Evolutionary conservation across 2,113 vertebrate species (phyloP).

Genomic region (Aptenodytes patagonicus): DNA sequence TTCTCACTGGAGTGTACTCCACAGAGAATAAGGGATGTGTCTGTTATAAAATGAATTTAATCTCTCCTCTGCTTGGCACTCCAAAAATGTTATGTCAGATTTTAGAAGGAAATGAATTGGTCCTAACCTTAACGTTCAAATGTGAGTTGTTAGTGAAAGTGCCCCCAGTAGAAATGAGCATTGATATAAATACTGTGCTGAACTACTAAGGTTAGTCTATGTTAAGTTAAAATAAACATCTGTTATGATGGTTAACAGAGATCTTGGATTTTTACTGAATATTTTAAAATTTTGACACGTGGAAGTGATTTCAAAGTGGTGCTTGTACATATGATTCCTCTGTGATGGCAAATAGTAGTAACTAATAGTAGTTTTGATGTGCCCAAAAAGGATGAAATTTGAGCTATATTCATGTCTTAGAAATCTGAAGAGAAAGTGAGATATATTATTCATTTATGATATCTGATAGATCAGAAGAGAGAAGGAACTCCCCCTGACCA

Average conservation of each 20-base stretch:
- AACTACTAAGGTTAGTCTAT: not conserved
- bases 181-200: not conserved
- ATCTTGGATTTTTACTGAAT: not conserved
- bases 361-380: not conserved
- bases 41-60: not conserved
- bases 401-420: not conserved
- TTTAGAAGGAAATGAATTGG: not conserved
- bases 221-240: not conserved
- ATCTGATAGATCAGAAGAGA: not conserved
- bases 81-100: not conserved
- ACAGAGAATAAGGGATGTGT: not conserved
- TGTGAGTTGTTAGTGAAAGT: not conserved
- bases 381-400: not conserved
- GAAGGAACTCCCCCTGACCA: not conserved
- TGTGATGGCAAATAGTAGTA: not conserved
- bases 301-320: not conserved
- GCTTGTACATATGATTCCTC: not conserved
- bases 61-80: not conserved
- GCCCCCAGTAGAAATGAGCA: not conserved
- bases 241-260: not conserved
- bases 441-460: not conserved
- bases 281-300: not conserved
- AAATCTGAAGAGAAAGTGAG: not conserved
- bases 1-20: not conserved
- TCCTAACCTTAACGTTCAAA: not conserved